Percentiles rank a stretch among this genome's conserved stretches.
phyloP scores from a whole-genome alignment of 2,888 invertebrate genomes.

The Tenthredo scrophulariae region DNA sequence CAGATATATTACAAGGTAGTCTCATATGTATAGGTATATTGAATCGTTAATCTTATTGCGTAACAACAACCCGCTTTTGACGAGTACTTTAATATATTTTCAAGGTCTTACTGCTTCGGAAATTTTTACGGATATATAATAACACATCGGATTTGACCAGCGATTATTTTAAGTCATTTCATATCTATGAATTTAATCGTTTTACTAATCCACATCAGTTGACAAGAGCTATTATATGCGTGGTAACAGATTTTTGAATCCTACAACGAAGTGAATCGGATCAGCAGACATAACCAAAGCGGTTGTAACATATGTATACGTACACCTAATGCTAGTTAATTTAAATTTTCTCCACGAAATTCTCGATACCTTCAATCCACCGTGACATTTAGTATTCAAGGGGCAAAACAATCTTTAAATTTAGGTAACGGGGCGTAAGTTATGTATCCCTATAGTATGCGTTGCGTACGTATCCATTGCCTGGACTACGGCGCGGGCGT shows the following conservation, averaged over 20 bases:
- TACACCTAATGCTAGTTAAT: conserved; percentile 3
- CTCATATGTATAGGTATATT: not conserved
- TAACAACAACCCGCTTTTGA: not conserved
- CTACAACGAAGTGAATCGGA: not conserved
- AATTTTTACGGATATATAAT: not conserved
- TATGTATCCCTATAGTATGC: conserved; percentile 64
- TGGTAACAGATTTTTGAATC: not conserved
- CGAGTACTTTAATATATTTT: not conserved
- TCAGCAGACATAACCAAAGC: not conserved
- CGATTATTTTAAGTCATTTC: not conserved
- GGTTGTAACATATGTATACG: not conserved
- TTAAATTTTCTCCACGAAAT: conserved; percentile 26
- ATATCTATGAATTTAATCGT: not conserved
- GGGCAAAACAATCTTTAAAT: conserved; percentile 57
- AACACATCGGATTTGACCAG: too few species aligned
- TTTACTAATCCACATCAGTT: not conserved
- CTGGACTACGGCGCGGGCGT: conserved; percentile 37
- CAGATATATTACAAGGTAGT: conserved; percentile 18
- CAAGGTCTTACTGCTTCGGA: not conserved
- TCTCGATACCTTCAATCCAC: conserved; percentile 17
- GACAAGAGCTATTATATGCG: not conserved
- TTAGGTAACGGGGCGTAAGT: conserved; percentile 68
- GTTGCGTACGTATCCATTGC: conserved; percentile 12
- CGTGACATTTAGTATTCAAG: conserved; percentile 46
- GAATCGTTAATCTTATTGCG: not conserved